Evolutionary conservation across 1,140 invertebrate species (phyloP).

Genomic region (Venustaconcha ellipsiformis): DNA sequence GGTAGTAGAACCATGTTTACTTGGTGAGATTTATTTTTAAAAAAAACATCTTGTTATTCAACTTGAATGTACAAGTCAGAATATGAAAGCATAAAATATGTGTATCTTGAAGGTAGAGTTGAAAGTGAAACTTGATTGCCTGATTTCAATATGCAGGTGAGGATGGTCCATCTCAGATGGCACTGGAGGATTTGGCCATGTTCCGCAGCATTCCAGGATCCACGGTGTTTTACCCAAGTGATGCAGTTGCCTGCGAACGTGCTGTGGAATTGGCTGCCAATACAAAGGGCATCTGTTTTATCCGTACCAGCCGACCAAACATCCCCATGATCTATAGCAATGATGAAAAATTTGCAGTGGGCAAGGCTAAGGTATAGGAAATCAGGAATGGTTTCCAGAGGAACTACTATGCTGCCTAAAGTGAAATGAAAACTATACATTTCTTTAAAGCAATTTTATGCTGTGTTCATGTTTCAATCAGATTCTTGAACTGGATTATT

Average conservation of each 20-base stretch:
- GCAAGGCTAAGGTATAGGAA: constrained; percentile 71
- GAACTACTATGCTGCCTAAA: background rate
- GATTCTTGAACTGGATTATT: background rate
- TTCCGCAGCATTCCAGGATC: constrained; percentile 92
- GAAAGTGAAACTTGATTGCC: too few species aligned
- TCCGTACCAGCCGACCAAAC: constrained; percentile 93
- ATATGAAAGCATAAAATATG: too few species aligned
- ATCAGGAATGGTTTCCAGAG: background rate
- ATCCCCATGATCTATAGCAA: constrained; percentile 90
- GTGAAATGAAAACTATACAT: background rate
- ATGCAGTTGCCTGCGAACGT: constrained; percentile 94
- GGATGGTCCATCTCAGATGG: constrained; percentile 99
- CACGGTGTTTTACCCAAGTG: constrained; percentile 97
- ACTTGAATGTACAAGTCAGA: too few species aligned
- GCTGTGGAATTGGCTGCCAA: constrained; percentile 97
- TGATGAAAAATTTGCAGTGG: constrained; percentile 84
- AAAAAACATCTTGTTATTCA: too few species aligned
- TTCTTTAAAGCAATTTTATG: background rate
- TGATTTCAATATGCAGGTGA: constrained; percentile 75
- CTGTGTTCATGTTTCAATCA: background rate
- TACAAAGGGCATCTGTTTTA: constrained; percentile 95
- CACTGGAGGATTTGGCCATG: constrained; percentile 96
- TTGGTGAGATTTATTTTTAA: too few species aligned
- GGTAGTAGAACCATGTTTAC: too few species aligned
- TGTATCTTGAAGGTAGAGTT: too few species aligned